Evolutionary conservation across 2,113 vertebrate genomes (phyloP).

Genomic region (Furnarius figulus): DNA sequence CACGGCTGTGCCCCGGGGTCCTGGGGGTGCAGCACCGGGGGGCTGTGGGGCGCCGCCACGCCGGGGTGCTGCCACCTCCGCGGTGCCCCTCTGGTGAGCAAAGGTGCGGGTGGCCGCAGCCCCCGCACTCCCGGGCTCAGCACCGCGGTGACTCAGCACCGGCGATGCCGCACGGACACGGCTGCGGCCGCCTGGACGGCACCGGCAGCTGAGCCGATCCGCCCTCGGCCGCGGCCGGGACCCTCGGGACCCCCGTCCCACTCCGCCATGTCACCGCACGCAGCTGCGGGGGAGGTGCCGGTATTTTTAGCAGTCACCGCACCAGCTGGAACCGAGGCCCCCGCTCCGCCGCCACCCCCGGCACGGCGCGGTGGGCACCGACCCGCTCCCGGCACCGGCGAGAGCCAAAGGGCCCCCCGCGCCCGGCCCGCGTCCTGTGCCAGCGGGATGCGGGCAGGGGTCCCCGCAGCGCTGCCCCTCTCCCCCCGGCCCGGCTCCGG

Average conservation of each 20-base stretch:
- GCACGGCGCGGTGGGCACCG: neutral
- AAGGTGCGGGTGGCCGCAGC: neutral
- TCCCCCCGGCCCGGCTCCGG: neutral
- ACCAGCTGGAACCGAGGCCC: neutral
- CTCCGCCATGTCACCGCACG: neutral
- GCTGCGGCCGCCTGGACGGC: no score
- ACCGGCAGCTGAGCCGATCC: neutral
- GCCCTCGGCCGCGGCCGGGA: fast-evolving
- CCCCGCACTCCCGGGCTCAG: fast-evolving
- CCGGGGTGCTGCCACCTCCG: neutral
- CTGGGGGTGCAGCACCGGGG: neutral
- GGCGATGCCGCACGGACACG: neutral
- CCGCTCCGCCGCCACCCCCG: neutral
- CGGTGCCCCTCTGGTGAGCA: neutral
- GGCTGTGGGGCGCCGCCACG: neutral
- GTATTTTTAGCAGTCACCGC: neutral
- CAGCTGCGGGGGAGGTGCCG: neutral
- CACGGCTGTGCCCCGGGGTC: neutral
- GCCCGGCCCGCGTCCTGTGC: neutral
- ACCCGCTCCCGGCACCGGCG: neutral
- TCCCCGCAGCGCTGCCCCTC: neutral
- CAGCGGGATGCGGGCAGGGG: neutral
- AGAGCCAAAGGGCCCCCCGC: neutral
- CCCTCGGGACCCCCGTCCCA: neutral
- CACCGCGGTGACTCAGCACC: constrained; percentile 10